phyloP scores from a whole-genome alignment of 2,797 vertebrate species.

The Enoplosus armatus region DNA sequence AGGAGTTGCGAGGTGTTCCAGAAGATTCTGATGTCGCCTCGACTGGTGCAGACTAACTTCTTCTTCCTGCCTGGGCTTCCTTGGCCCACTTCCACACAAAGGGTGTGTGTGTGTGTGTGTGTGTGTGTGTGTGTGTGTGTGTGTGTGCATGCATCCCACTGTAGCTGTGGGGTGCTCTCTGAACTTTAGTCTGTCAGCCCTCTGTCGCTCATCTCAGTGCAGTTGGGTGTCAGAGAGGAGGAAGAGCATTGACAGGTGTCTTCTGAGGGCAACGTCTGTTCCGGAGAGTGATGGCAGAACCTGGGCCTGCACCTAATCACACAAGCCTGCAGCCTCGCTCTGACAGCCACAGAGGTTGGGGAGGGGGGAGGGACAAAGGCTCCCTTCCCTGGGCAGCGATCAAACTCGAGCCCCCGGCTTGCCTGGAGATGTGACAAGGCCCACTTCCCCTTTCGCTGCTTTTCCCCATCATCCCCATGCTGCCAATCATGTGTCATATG shows the following conservation, averaged over 20 bases:
- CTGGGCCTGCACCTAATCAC: slow-evolving; percentile 76
- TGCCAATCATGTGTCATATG: slow-evolving; percentile 82
- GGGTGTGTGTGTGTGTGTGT: no score
- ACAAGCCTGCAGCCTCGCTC: slow-evolving; percentile 55
- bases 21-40: slow-evolving; percentile 61
- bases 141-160: slow-evolving; percentile 33
- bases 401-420: slow-evolving; percentile 77
- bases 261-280: slow-evolving; percentile 70
- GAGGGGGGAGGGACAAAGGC: slow-evolving; percentile 43
- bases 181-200: slow-evolving; percentile 71
- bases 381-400: slow-evolving; percentile 76
- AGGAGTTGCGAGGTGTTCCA: slow-evolving; percentile 53
- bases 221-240: slow-evolving; percentile 62
- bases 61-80: slow-evolving; percentile 54
- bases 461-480: slow-evolving; percentile 53
- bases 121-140: slow-evolving; percentile 20
- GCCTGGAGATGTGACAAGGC: slow-evolving; percentile 80
- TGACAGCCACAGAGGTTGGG: slow-evolving; percentile 67
- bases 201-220: slow-evolving; percentile 58
- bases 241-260: slow-evolving; percentile 77
- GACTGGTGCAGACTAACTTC: slow-evolving; percentile 40
- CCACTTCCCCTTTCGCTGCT: slow-evolving; percentile 67
- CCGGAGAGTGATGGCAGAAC: slow-evolving; percentile 59
- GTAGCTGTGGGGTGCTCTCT: slow-evolving; percentile 64
- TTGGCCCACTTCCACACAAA: slow-evolving; percentile 63